phyloP scores from a whole-genome alignment of 2,113 vertebrate genomes.

The Ictalurus punctatus region DNA sequence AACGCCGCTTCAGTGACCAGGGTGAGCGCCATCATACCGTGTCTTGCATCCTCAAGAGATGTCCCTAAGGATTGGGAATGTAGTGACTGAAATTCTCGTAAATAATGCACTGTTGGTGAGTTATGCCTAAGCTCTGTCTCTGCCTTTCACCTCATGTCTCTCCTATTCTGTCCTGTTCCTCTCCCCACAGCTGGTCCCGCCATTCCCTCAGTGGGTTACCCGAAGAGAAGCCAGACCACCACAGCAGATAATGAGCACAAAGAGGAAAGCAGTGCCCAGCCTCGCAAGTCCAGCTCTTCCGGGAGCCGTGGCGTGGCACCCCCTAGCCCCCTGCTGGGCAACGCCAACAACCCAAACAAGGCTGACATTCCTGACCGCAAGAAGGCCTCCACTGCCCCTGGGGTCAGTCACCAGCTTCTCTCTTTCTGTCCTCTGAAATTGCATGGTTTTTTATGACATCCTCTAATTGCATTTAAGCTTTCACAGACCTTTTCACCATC shows the following conservation, averaged over 20 bases:
- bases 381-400: slow-evolving; percentile 76
- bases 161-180: neutral
- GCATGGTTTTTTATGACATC: neutral
- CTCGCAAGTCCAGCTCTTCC: slow-evolving; percentile 79
- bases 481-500: neutral
- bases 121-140: neutral
- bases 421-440: neutral
- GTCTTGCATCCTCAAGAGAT: too few species aligned
- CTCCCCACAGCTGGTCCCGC: slow-evolving; percentile 79
- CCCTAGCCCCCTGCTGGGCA: slow-evolving; percentile 90
- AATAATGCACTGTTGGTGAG: neutral
- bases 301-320: slow-evolving; percentile 81
- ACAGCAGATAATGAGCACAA: slow-evolving; percentile 77
- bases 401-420: slow-evolving; percentile 28
- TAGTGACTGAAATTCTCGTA: neutral
- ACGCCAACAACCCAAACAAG: slow-evolving; percentile 92
- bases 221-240: slow-evolving; percentile 86
- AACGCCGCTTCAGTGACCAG: slow-evolving; percentile 86
- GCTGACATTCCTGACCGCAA: slow-evolving; percentile 89
- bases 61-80: neutral
- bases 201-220: slow-evolving; percentile 72
- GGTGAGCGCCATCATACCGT: slow-evolving; percentile 67
- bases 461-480: neutral
- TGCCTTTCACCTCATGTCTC: neutral
- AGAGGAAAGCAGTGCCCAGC: slow-evolving; percentile 77